phyloP scores from a whole-genome alignment of 2,113 vertebrate species.

The Penelope pileata region DNA sequence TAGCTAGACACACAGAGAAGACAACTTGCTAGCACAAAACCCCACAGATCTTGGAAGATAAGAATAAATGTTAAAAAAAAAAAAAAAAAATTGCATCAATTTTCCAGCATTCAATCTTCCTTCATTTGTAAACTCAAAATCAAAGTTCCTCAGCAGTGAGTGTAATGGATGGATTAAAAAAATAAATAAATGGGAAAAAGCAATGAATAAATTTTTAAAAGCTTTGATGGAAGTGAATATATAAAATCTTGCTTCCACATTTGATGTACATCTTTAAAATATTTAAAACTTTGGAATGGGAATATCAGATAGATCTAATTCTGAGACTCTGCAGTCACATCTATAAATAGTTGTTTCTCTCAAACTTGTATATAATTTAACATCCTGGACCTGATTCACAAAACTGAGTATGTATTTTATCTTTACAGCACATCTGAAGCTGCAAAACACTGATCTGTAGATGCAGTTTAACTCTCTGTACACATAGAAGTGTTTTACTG shows the following conservation, averaged over 20 bases:
- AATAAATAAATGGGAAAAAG: not conserved
- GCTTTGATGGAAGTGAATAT: not conserved
- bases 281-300: not conserved
- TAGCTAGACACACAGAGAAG: not conserved
- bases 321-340: not conserved
- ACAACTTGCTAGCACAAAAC: not conserved
- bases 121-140: not conserved
- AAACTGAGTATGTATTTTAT: not conserved
- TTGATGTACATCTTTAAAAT: not conserved
- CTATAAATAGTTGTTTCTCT: not conserved
- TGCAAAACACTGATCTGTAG: not conserved
- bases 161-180: not conserved
- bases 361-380: constrained; percentile 12
- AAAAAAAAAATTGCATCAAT: not conserved
- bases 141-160: not conserved
- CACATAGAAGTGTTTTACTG: constrained; percentile 18
- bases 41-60: not conserved
- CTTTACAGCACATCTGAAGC: not conserved
- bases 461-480: not conserved
- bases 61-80: not conserved
- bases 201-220: not conserved
- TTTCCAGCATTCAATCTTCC: not conserved
- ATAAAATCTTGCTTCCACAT: not conserved
- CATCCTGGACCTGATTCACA: not conserved
- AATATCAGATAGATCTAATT: not conserved